These are phyloP conservation scores for Lipotes vexillifer DNA, from an alignment of 2,113 vertebrate species.

Conservation along the genomic window DNA sequence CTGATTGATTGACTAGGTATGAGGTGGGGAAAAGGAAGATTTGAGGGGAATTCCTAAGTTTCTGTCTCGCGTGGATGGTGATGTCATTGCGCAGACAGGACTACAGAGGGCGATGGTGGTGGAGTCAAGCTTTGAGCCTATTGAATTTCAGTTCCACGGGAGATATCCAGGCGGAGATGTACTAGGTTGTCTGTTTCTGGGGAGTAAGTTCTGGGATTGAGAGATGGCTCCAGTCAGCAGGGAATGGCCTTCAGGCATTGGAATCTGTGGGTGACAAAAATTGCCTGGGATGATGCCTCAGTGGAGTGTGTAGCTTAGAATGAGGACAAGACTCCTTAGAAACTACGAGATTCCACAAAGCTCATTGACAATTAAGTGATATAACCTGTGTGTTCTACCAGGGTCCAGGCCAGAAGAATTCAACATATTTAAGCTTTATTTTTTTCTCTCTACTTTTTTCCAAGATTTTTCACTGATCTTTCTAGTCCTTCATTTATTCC, in stretches of 20 bases:
- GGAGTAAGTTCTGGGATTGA: not conserved
- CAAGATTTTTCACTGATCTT: not conserved
- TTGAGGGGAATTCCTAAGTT: not conserved
- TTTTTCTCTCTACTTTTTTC: not conserved
- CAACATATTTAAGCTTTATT: not conserved
- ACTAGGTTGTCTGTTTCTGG: not conserved
- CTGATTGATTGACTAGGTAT: not conserved
- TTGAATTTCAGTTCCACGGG: fast-evolving
- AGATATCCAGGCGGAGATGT: not conserved
- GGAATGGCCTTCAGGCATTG: not conserved
- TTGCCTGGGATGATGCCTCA: not conserved
- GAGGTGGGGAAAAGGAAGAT: not conserved
- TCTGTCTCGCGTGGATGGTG: not conserved
- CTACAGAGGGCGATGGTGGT: too few species aligned
- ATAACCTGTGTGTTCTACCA: not conserved
- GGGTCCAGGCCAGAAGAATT: not conserved
- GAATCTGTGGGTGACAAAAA: not conserved
- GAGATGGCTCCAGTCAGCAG: not conserved
- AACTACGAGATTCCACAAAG: not conserved
- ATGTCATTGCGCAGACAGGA: not conserved
- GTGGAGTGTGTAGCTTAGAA: too few species aligned
- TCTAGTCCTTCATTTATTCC: not conserved
- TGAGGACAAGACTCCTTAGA: not conserved
- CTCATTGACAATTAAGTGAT: not conserved
- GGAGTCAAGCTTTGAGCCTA: not conserved